Evolutionary conservation across 2,797 vertebrate species (phyloP).

Genomic region (Uromys caudimaculatus): DNA sequence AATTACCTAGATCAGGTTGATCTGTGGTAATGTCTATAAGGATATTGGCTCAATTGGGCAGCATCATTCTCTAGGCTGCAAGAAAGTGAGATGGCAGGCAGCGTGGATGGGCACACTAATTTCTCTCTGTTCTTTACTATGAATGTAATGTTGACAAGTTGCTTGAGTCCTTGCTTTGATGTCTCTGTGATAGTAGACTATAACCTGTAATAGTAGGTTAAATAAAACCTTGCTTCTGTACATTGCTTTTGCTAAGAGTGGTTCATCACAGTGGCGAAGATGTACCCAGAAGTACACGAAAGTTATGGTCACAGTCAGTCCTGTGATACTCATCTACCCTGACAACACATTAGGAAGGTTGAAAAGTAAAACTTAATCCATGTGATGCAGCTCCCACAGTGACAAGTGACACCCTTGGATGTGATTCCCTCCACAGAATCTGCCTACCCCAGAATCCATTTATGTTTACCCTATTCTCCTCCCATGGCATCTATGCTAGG

Average conservation of each 20-base stretch:
- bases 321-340: rapidly evolving
- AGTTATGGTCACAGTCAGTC: rapidly evolving
- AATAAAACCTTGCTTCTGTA: background rate
- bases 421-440: background rate
- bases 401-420: background rate
- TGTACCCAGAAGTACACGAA: background rate
- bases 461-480: no score
- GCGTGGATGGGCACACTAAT: background rate
- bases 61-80: background rate
- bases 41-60: background rate
- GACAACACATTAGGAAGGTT: background rate
- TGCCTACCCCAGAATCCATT: background rate
- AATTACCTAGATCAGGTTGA: background rate
- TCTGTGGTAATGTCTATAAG: background rate
- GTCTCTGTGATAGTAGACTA: background rate
- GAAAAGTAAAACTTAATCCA: background rate
- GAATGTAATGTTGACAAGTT: background rate
- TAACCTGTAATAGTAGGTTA: background rate
- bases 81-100: background rate
- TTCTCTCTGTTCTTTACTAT: background rate
- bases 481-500: rapidly evolving
- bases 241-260: background rate
- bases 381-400: rapidly evolving
- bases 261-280: background rate
- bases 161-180: background rate